Evolutionary conservation across 2,797 vertebrate species (phyloP).

Genomic region (Gobio occitaniae): DNA sequence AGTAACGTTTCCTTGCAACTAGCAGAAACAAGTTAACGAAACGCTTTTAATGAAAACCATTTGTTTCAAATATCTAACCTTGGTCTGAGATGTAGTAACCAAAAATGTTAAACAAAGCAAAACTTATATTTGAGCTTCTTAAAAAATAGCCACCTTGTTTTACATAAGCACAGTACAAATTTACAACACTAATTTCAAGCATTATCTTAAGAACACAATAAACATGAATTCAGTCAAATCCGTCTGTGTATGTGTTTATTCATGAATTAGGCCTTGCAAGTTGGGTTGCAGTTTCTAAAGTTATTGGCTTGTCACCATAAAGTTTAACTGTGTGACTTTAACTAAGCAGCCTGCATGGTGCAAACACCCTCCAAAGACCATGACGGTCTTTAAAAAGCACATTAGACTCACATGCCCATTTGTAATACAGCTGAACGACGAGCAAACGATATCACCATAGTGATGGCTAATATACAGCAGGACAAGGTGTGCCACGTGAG

Average conservation of each 20-base stretch:
- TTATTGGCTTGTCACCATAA: not conserved
- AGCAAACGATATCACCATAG: not conserved
- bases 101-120: not conserved
- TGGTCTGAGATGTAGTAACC: not conserved
- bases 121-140: not conserved
- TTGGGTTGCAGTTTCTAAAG: not conserved
- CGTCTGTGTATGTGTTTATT: not conserved
- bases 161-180: not conserved
- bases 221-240: not conserved
- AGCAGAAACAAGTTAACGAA: not conserved
- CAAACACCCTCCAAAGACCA: not conserved
- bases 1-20: not conserved
- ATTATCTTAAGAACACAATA: not conserved
- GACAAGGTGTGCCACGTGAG: conserved; percentile 20
- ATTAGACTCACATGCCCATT: not conserved
- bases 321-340: not conserved
- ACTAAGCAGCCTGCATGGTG: not conserved
- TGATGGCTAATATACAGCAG: conserved; percentile 15
- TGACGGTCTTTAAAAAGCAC: not conserved
- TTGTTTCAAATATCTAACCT: not conserved
- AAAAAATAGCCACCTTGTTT: not conserved
- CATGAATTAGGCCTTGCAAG: not conserved
- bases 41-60: no score
- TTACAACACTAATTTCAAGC: not conserved
- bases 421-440: not conserved